A percentile compares a stretch with the other conserved stretches of the same genome.
phyloP scores from a whole-genome alignment of 2,888 invertebrate genomes.

The Bimastos eiseni region DNA sequence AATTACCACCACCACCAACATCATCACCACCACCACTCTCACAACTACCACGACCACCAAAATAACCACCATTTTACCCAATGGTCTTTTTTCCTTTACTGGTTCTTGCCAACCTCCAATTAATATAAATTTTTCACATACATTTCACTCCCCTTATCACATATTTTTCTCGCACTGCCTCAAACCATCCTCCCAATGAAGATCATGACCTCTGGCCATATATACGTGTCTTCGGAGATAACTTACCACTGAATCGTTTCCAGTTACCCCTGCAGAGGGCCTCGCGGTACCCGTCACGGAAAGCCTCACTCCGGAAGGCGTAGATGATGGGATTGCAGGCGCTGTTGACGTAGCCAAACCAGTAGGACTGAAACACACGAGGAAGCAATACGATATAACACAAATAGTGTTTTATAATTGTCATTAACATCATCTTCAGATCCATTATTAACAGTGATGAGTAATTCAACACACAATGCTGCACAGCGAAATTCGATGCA shows the following conservation, averaged over 20 bases:
- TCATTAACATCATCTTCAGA: no score
- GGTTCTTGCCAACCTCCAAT: no score
- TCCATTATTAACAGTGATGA: no score
- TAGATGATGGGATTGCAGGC: conserved; percentile 64
- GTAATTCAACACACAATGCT: no score
- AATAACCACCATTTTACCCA: neutral
- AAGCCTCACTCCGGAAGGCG: conserved; percentile 54
- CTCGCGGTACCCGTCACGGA: conserved; percentile 40
- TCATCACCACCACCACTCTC: neutral
- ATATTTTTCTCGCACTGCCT: no score
- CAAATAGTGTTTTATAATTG: no score
- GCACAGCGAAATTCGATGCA: no score
- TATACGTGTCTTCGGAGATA: neutral
- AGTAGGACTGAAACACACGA: conserved; percentile 38
- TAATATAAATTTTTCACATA: no score
- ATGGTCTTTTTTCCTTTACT: neutral
- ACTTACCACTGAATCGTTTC: neutral
- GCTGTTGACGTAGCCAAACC: conserved; percentile 58
- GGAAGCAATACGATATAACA: no score
- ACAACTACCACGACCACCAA: neutral
- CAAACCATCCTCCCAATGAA: no score
- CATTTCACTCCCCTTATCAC: no score
- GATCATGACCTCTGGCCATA: no score
- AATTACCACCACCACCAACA: neutral
- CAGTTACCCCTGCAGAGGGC: neutral